phyloP scores from a whole-genome alignment of 2,113 vertebrate genomes.

The Seriola rivoliana region DNA sequence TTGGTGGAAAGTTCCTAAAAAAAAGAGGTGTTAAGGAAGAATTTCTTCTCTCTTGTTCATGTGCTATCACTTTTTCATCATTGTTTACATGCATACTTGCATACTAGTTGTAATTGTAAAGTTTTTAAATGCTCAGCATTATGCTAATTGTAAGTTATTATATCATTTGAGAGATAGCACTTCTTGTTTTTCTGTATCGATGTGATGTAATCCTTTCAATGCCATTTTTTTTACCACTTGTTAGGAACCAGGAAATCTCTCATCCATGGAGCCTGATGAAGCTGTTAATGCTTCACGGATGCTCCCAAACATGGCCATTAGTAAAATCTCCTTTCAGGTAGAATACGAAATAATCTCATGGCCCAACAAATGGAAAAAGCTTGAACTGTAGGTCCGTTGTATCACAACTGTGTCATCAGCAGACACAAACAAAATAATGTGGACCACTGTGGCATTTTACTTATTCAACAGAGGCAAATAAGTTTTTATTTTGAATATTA shows the following conservation, averaged over 20 bases:
- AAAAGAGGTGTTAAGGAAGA: background rate
- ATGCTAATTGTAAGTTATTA: background rate
- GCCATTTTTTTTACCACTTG: background rate
- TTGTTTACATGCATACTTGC: too few relatives aligned
- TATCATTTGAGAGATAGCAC: background rate
- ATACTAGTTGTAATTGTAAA: background rate
- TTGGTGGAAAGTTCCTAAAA: slow-evolving; percentile 3
- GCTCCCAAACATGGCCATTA: background rate
- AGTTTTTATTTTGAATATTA: slow-evolving; percentile 2
- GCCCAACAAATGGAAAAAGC: background rate
- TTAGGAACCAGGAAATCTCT: background rate
- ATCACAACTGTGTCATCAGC: background rate
- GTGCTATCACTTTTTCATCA: background rate
- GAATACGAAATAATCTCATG: background rate
- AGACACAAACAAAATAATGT: slow-evolving; percentile 8
- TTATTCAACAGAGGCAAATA: slow-evolving; percentile 12
- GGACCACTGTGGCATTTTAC: slow-evolving; percentile 14
- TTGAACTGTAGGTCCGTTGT: background rate
- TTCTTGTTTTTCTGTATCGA: background rate
- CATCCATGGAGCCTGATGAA: background rate
- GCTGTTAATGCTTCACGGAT: background rate
- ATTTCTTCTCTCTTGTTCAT: background rate
- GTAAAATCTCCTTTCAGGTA: background rate
- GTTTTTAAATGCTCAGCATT: background rate
- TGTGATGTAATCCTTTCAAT: background rate